Evolutionary conservation across 2,113 vertebrate genomes (phyloP).

Genomic region (Urocynchramus pylzowi): DNA sequence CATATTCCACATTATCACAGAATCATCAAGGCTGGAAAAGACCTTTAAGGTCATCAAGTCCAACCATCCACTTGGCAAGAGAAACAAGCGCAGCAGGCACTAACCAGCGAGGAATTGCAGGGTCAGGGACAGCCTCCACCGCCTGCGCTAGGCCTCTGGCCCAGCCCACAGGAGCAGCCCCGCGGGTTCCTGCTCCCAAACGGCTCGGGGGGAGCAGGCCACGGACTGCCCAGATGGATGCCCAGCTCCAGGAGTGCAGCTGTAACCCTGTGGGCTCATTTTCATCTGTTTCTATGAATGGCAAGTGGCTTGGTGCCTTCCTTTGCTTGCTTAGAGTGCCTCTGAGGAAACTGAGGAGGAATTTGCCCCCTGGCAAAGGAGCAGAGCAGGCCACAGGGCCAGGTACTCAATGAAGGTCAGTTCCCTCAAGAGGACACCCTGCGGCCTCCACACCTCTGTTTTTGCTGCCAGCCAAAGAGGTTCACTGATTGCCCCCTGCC

Average conservation of each 20-base stretch:
- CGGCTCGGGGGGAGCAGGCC: neutral
- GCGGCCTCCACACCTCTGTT: neutral
- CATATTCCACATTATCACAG: neutral
- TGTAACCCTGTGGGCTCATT: neutral
- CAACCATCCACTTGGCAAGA: neutral
- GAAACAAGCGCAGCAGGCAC: neutral
- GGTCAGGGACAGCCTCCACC: neutral
- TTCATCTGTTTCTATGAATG: neutral
- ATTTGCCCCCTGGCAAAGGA: neutral
- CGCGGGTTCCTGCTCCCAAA: accelerated
- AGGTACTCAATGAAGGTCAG: neutral
- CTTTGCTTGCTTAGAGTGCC: neutral
- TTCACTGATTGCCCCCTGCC: neutral
- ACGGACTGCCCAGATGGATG: neutral
- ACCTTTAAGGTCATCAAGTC: neutral
- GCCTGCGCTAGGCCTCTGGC: neutral
- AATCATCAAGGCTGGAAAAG: neutral
- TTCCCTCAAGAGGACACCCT: neutral
- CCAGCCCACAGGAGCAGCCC: neutral
- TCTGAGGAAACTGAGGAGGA: neutral
- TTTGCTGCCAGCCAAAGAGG: neutral
- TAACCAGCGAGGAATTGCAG: neutral
- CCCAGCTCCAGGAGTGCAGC: neutral
- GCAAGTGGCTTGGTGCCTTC: neutral
- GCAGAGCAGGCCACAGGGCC: neutral